phyloP scores from a whole-genome alignment of 2,797 vertebrate species.

The Myotis daubentonii region DNA sequence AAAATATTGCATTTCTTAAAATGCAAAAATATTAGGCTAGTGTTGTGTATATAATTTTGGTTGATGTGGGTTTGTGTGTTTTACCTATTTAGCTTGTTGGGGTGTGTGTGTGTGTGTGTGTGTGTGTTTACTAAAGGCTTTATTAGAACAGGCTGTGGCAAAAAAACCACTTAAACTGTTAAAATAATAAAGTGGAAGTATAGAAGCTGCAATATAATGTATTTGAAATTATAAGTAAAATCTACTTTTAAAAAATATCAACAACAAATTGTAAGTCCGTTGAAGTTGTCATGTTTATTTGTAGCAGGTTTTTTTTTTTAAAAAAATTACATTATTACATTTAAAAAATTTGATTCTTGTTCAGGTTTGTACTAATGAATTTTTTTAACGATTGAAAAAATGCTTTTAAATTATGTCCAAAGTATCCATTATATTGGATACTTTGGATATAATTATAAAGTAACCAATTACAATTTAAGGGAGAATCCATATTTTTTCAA shows the following conservation, averaged over 20 bases:
- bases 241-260: background rate
- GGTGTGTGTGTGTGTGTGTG: background rate
- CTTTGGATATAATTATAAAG: background rate
- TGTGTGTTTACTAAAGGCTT: background rate
- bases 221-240: constrained; percentile 29
- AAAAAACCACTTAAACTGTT: constrained; percentile 42
- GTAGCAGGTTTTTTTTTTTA: constrained; percentile 47
- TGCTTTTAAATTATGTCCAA: constrained; percentile 61
- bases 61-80: constrained; percentile 17
- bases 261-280: background rate
- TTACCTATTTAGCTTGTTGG: background rate
- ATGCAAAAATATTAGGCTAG: background rate
- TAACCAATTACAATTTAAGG: constrained; percentile 66
- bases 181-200: background rate
- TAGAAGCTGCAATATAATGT: background rate
- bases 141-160: background rate
- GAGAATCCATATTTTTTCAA: constrained; percentile 46
- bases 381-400: constrained; percentile 45
- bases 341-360: constrained; percentile 31
- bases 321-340: background rate
- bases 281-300: constrained; percentile 36
- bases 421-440: background rate
- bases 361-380: constrained; percentile 41
- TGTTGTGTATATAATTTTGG: background rate
- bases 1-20: constrained; percentile 16